A percentile compares a stretch with the other conserved stretches of the same genome.
phyloP scores from a whole-genome alignment of 2,888 invertebrate genomes.

The Leucophenga montana region DNA sequence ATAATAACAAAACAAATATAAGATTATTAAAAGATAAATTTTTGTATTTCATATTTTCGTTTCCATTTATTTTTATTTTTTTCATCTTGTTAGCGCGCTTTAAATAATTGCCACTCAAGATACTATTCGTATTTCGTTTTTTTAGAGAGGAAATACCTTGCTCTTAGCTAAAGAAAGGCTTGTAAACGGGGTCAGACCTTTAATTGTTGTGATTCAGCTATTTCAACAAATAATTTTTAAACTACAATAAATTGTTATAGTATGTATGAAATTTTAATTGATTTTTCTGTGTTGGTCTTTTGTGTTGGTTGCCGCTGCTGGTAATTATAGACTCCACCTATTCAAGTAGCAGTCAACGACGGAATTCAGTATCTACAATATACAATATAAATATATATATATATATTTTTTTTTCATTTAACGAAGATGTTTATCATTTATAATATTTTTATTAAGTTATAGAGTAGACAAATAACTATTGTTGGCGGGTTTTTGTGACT shows the following conservation, averaged over 20 bases:
- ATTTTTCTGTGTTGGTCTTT: not conserved
- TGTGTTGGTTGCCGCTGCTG: not conserved
- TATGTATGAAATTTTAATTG: slow-evolving; percentile 1
- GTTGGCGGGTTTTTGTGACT: slow-evolving; percentile 12
- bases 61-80: slow-evolving; percentile 42
- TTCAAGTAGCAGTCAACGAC: too few species aligned
- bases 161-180: slow-evolving; percentile 40
- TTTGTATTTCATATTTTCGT: slow-evolving; percentile 42
- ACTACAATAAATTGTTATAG: not conserved
- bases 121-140: slow-evolving; percentile 38
- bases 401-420: too few species aligned
- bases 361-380: too few species aligned
- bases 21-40: slow-evolving; percentile 30
- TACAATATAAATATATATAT: too few species aligned
- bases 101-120: slow-evolving; percentile 66
- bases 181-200: slow-evolving; percentile 48
- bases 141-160: not conserved
- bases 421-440: not conserved
- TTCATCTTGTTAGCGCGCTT: slow-evolving; percentile 34
- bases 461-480: not conserved
- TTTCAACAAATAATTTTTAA: slow-evolving; percentile 40
- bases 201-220: slow-evolving; percentile 71
- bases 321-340: too few species aligned
- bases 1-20: slow-evolving; percentile 28
- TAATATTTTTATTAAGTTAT: slow-evolving; percentile 1